Base-by-base conservation (phyloP, 2,113 vertebrate genomes). In the Crypturellus undulatus region DNA sequence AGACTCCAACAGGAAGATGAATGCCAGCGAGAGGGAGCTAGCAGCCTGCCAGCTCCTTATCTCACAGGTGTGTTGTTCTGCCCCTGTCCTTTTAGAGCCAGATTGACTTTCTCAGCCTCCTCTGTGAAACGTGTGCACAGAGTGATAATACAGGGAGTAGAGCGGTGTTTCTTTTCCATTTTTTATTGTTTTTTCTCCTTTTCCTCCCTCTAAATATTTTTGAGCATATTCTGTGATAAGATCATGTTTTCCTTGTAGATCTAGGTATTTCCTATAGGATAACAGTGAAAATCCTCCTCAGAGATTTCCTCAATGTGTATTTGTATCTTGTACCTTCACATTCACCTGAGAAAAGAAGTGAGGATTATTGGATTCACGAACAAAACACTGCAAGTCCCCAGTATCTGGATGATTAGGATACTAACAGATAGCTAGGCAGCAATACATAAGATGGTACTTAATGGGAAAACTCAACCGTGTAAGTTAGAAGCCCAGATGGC, bases 21-120 rank as follows among this genome's bases (percentile, higher is more conserved):
- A 98, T 4, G 98, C 98, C 97, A 99, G 98, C 0, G 99, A 99
- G 96, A 98, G 98, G 88, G 99, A 99, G 94, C 98, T 99, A 20
- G 98, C 98, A 0, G 98, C 99, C 3, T 99, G 99, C 97, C 99
- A 99, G 97, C 97, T 99, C 52, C 98, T 99, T 89, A 97, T 99
- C 96, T 99, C 99, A 32, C 99, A 99, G 96, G 99, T 99, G 34
- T 3, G 79, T 52, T 6, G 16, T 9, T 79, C 59, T 36, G 43
- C 26, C 62, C 28, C 8, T 10, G 1, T 3, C n/a, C 40, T 62
- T 75, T 58, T 18, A 56, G 69, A 68, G 45, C 21, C 3, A 28
- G 10, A 17, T 32, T 36, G 32, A 5, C 54, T 43, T 47, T 42
- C 54, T 72, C 68, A 14, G 10, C 47, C 62, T n/a, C 34, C 60